Evolutionary conservation across 64 coral and sea anemone genomes (phyloP).

Genomic region (Catalaphyllia jardinei): DNA sequence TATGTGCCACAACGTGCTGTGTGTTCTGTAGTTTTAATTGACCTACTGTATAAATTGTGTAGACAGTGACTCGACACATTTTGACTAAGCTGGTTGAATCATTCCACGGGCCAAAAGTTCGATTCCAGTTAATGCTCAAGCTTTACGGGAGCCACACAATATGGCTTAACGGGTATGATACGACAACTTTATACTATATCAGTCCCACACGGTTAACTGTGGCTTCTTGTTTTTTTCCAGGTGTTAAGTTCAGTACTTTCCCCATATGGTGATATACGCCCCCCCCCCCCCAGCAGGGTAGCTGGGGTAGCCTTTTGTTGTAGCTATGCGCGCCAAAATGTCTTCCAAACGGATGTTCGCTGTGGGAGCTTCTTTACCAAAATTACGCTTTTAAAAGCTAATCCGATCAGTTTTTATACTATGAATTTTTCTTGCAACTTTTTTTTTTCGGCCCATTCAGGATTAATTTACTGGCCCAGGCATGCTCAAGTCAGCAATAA

Average conservation of each 20-base stretch:
- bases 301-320: background rate
- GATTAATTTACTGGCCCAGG: background rate
- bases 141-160: no score
- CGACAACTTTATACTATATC: no score
- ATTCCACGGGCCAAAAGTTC: background rate
- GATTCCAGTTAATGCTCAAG: no score
- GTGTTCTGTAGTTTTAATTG: background rate
- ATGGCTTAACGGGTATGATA: no score
- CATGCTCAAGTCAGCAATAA: background rate
- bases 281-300: background rate
- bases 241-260: slow-evolving; percentile 3
- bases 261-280: background rate
- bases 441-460: background rate
- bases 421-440: background rate
- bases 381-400: background rate
- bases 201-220: no score
- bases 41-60: background rate
- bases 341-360: slow-evolving; percentile 34
- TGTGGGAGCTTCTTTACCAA: background rate
- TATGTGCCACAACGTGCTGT: slow-evolving; percentile 3
- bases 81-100: background rate
- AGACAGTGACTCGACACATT: background rate
- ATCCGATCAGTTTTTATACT: background rate
- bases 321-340: slow-evolving; percentile 12
- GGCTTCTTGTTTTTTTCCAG: background rate